These are phyloP conservation scores for Thaleichthys pacificus DNA, from an alignment of 2,797 vertebrate genomes.

Conservation along the genomic window DNA sequence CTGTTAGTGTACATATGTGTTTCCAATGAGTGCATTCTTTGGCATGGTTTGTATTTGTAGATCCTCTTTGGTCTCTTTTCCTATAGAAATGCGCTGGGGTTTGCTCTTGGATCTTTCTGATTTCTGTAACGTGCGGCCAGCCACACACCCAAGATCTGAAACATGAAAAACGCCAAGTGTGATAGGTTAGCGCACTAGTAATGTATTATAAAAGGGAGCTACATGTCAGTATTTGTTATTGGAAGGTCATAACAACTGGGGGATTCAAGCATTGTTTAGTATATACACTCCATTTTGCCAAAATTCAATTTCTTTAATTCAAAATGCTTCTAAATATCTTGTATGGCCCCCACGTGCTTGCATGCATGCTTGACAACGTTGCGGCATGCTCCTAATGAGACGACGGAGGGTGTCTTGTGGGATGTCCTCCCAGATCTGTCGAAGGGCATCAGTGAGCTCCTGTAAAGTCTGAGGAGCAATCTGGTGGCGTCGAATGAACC, in stretches of 20 bases:
- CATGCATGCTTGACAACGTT: too few relatives aligned
- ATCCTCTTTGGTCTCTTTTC: constrained; percentile 5
- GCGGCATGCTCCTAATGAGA: too few relatives aligned
- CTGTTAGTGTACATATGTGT: background rate
- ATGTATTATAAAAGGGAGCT: background rate
- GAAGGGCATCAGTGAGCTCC: too few relatives aligned
- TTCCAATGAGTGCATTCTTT: background rate
- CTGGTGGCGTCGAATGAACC: too few relatives aligned
- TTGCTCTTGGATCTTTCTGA: constrained; percentile 75
- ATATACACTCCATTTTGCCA: background rate
- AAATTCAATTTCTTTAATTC: too few relatives aligned
- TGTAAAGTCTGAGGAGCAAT: too few relatives aligned
- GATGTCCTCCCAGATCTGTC: too few relatives aligned
- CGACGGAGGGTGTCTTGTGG: too few relatives aligned
- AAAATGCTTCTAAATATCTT: too few relatives aligned
- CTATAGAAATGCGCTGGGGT: constrained; percentile 75
- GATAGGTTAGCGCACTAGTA: background rate
- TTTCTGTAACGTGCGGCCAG: constrained; percentile 77
- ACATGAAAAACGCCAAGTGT: constrained; percentile 14
- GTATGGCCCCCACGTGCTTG: too few relatives aligned
- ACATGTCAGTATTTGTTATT: background rate
- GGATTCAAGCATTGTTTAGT: background rate
- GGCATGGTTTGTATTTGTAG: background rate
- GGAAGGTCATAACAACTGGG: background rate
- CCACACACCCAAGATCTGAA: constrained; percentile 76